phyloP scores from a whole-genome alignment of 1,140 invertebrate species.

The Pomacea maculata region DNA sequence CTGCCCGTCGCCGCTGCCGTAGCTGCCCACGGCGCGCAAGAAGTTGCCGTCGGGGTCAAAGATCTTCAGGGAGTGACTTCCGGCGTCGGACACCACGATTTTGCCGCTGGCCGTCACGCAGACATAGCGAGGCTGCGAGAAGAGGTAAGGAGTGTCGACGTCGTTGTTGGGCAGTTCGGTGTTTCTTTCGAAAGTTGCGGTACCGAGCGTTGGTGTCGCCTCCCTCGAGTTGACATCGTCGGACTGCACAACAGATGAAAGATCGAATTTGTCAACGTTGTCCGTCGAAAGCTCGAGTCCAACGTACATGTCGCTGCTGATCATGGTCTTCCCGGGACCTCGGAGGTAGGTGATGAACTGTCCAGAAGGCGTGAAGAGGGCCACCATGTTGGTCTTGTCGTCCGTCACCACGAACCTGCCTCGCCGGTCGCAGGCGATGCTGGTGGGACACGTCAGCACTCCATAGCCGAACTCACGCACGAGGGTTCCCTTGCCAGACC shows the following conservation, averaged over 20 bases:
- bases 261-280: too few relatives aligned
- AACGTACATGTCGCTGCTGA: neutral
- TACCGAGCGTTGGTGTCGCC: too few relatives aligned
- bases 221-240: too few relatives aligned
- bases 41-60: slow-evolving; percentile 44
- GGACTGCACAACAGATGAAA: too few relatives aligned
- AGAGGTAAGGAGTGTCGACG: neutral
- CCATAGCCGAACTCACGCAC: slow-evolving; percentile 28
- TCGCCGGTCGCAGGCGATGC: slow-evolving; percentile 34
- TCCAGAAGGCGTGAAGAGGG: slow-evolving; percentile 27
- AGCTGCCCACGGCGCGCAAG: slow-evolving; percentile 74
- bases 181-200: too few relatives aligned
- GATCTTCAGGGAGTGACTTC: slow-evolving; percentile 50
- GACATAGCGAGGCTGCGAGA: slow-evolving; percentile 42
- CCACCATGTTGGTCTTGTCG: slow-evolving; percentile 28
- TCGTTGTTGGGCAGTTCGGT: neutral
- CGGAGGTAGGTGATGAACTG: slow-evolving; percentile 17
- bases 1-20: slow-evolving; percentile 78
- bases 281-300: neutral
- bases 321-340: too few relatives aligned
- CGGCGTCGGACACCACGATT: slow-evolving; percentile 54
- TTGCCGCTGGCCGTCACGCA: slow-evolving; percentile 28
- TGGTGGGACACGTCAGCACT: slow-evolving; percentile 31
- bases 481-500: slow-evolving; percentile 25
- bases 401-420: slow-evolving; percentile 38